Percentiles rank a stretch among this genome's conserved stretches.
phyloP scores from a whole-genome alignment of 2,113 vertebrate species.

The Macquaria australasica region DNA sequence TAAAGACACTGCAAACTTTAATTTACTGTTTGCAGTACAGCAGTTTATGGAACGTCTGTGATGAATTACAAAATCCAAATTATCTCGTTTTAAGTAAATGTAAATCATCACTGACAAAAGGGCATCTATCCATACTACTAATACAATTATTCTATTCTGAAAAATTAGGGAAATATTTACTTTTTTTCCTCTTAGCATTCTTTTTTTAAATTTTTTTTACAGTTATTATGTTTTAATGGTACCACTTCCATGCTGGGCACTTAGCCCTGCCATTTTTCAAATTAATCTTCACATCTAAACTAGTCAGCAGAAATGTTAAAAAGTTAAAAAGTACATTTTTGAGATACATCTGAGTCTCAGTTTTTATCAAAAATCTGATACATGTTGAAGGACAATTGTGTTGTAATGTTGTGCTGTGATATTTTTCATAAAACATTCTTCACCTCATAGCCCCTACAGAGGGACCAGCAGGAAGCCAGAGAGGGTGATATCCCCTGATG shows the following conservation, averaged over 20 bases:
- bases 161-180: neutral
- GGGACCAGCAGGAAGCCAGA: slow-evolving; percentile 2
- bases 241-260: neutral
- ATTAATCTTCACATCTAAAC: neutral
- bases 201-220: slow-evolving; percentile 9
- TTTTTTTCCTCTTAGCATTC: neutral
- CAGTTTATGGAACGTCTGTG: neutral
- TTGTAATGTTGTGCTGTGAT: too few relatives aligned
- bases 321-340: too few relatives aligned
- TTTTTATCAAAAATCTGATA: neutral
- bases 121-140: neutral
- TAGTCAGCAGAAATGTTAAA: neutral
- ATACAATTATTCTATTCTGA: neutral
- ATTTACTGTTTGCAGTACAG: neutral
- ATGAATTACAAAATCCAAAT: neutral
- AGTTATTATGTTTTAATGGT: neutral
- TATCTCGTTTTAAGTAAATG: neutral
- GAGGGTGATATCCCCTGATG: neutral
- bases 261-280: neutral
- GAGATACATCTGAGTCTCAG: neutral
- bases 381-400: too few relatives aligned
- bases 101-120: neutral
- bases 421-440: neutral
- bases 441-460: neutral
- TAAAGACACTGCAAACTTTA: too few relatives aligned